Base-by-base conservation (phyloP, 2,888 invertebrate species). In the Dasysyrphus albostriatus region DNA sequence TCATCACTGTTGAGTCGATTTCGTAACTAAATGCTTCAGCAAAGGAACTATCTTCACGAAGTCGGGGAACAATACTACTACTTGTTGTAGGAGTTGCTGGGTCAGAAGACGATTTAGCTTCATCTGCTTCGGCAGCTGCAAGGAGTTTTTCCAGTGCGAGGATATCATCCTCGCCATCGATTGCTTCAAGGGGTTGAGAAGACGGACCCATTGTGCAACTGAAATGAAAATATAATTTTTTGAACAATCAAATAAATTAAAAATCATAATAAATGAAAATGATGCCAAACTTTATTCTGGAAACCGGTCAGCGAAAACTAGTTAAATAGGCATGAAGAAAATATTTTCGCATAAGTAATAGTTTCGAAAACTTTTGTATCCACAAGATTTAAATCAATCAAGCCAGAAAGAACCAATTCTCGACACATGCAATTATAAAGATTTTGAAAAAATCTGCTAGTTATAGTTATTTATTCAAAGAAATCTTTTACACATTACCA, bases 1-100 rank as follows among this genome's bases (percentile, higher is more conserved):
- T 29, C 32, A 76, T 59, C 8, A 84, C 47, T n/a, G 51, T 9
- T 16, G 59, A 12, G 8, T 89, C 82, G 54, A 91, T 87, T 44
- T 91, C 90, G n/a, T 89, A 91, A 29, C 90, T 90, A n/a, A 92
- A 91, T 0, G 91, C 90, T 49, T 91, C 88, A 3, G 90, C 90
- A 82, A 92, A 92, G n/a, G 89, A 90, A 39, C 89, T 89, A 82
- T 92, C 92, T 70, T 92, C 92, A 24, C 88, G 89, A 8, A 92
- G 80, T 39, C 84, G 84, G 4, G 92, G 91, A 2, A 84, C 89
- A 7, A 77, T 56, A 37, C 51, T 88, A 37, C 51, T 88, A 32
- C 49, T 89, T 10, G 81, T 65, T 72, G 83, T 83, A 24, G 72
- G 32, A 10, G 39, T 54, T 16, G n/a, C 19, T 16, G 19, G 16